phyloP scores from a whole-genome alignment of 2,888 invertebrate species.

The Meloe dianella region DNA sequence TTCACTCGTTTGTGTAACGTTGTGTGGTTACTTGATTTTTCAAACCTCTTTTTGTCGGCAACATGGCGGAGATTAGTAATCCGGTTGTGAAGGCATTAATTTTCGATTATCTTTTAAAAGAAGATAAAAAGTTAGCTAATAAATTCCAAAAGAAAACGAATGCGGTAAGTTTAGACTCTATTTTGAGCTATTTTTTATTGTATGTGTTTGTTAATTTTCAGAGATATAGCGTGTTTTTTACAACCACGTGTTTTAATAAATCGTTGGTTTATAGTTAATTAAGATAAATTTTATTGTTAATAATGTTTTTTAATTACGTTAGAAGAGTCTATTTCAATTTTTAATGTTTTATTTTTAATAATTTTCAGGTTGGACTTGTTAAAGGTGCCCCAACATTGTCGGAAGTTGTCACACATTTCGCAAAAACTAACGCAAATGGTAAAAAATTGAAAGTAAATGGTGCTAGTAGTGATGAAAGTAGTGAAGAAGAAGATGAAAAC shows the following conservation, averaged over 20 bases:
- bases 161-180: slow-evolving; percentile 67
- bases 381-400: slow-evolving; percentile 71
- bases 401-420: slow-evolving; percentile 67
- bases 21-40: not conserved
- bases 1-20: not conserved
- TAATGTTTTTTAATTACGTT: not conserved
- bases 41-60: slow-evolving; percentile 22
- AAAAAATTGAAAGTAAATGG: slow-evolving; percentile 48
- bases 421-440: slow-evolving; percentile 62
- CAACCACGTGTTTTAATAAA: slow-evolving; percentile 21
- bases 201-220: slow-evolving; percentile 19
- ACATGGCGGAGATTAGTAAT: slow-evolving; percentile 59
- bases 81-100: slow-evolving; percentile 64
- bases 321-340: not conserved
- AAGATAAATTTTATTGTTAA: not conserved
- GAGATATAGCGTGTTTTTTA: not conserved
- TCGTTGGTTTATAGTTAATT: not conserved
- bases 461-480: slow-evolving; percentile 42
- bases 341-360: slow-evolving; percentile 3
- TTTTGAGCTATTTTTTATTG: slow-evolving; percentile 17
- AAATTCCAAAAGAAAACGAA: slow-evolving; percentile 75
- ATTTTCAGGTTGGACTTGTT: slow-evolving; percentile 66
- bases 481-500: slow-evolving; percentile 41
- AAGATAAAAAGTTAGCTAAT: slow-evolving; percentile 71
- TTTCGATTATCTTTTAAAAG: slow-evolving; percentile 69